These are phyloP conservation scores for Telenomus remus DNA, from an alignment of 1,140 invertebrate genomes.

Conservation along the genomic window DNA sequence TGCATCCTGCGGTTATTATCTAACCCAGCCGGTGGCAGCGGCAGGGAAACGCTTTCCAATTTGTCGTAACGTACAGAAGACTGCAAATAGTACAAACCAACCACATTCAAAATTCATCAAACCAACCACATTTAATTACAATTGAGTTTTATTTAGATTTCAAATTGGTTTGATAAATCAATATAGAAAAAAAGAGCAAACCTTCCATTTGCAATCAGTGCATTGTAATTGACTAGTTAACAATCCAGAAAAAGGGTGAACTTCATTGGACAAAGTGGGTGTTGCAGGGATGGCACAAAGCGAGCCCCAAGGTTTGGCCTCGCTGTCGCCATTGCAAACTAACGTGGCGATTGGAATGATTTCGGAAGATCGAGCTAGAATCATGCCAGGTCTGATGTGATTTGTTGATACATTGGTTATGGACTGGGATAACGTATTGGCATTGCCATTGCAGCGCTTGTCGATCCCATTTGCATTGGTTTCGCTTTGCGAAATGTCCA, in stretches of 20 bases:
- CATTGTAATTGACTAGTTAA: constrained; percentile 90
- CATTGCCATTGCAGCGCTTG: constrained; percentile 62
- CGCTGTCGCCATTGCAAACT: constrained; percentile 41
- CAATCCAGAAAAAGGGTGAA: constrained; percentile 86
- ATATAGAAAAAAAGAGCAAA: too few relatives aligned
- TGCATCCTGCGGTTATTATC: constrained; percentile 76
- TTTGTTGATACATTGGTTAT: constrained; percentile 59
- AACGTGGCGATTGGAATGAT: constrained; percentile 57
- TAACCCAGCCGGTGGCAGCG: constrained; percentile 78
- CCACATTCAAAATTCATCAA: too few relatives aligned
- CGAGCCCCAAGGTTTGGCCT: constrained; percentile 66
- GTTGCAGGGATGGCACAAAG: constrained; percentile 63
- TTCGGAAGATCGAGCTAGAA: constrained; percentile 70
- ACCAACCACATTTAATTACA: too few relatives aligned
- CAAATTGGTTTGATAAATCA: too few relatives aligned
- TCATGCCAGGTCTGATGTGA: constrained; percentile 68
- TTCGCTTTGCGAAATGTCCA: constrained; percentile 66
- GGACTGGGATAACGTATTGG: constrained; percentile 61
- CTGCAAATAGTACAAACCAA: constrained; percentile 72
- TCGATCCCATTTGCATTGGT: constrained; percentile 57
- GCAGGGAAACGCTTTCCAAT: constrained; percentile 90
- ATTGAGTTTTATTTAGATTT: too few relatives aligned
- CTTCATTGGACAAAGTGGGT: constrained; percentile 63
- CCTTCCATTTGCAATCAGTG: constrained; percentile 86
- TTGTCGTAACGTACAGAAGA: constrained; percentile 91